Evolutionary conservation across 2,113 vertebrate genomes (phyloP).

Genomic region (Proterorhinus semilunaris): DNA sequence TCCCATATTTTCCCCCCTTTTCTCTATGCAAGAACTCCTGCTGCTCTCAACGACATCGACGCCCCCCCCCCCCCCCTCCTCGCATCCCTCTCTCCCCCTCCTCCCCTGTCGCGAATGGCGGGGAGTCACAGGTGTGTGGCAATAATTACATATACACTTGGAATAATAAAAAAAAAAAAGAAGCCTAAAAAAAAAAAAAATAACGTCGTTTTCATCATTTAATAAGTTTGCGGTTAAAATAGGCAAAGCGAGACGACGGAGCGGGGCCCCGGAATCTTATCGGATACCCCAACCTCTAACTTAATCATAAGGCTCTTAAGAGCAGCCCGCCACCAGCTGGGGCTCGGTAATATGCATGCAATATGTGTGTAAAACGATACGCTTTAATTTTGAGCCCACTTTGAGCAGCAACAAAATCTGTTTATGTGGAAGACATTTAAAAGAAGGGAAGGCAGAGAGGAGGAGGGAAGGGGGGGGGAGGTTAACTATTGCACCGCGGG

Average conservation of each 20-base stretch:
- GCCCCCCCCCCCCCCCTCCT: constrained; percentile 39
- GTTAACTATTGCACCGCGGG: constrained; percentile 78
- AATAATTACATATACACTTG: constrained; percentile 97
- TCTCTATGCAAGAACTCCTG: constrained; percentile 75
- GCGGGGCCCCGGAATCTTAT: constrained; percentile 85
- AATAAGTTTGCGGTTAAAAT: constrained; percentile 97
- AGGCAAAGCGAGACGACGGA: constrained; percentile 80
- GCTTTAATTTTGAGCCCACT: constrained; percentile 97
- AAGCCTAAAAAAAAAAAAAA: constrained; percentile 60
- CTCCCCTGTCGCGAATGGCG: constrained; percentile 71
- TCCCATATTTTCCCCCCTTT: constrained; percentile 54
- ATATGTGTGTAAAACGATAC: constrained; percentile 99
- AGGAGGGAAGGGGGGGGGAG: constrained; percentile 56
- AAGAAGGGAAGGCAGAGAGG: constrained; percentile 61
- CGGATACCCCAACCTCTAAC: constrained; percentile 95
- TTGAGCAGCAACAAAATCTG: constrained; percentile 95
- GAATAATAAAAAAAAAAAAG: constrained; percentile 33
- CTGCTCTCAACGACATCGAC: constrained; percentile 72
- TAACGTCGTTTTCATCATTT: constrained; percentile 95
- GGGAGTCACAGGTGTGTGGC: constrained; percentile 96
- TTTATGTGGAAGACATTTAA: constrained; percentile 95
- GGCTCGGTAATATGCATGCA: constrained; percentile 96
- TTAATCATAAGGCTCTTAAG: constrained; percentile 99
- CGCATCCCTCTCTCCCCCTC: constrained; percentile 47
- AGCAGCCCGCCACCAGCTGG: constrained; percentile 96